These are phyloP conservation scores for Actenoides lindsayi DNA, from an alignment of 2,113 vertebrate species.

Conservation along the genomic window DNA sequence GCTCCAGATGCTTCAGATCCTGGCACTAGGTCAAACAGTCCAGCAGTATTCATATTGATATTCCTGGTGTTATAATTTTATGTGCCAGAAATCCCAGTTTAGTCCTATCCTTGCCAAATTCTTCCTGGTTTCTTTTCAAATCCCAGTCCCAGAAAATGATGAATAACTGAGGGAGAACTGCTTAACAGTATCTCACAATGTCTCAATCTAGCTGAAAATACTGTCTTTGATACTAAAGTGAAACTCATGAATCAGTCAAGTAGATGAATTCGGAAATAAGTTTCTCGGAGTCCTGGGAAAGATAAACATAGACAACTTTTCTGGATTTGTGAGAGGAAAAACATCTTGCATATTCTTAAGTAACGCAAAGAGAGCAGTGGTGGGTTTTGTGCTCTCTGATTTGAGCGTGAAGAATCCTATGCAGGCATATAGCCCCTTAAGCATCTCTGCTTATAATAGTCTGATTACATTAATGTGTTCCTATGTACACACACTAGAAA, in stretches of 20 bases:
- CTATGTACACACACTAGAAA: background rate
- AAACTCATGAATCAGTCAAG: background rate
- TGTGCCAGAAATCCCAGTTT: background rate
- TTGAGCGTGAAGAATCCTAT: background rate
- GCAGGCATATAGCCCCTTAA: fast-evolving
- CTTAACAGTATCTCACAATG: background rate
- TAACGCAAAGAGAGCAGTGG: background rate
- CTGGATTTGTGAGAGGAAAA: background rate
- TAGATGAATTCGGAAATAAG: background rate
- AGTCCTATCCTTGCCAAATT: background rate
- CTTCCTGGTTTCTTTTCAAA: background rate
- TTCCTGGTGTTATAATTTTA: background rate
- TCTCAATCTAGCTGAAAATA: background rate
- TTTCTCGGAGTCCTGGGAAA: background rate
- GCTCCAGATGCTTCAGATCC: background rate
- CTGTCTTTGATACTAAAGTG: background rate
- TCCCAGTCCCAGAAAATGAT: background rate
- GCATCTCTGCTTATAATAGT: background rate
- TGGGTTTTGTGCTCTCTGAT: background rate
- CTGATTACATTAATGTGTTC: background rate
- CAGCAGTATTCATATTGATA: background rate
- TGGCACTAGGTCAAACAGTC: background rate
- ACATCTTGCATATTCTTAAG: background rate
- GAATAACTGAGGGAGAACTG: background rate
- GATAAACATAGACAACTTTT: background rate